phyloP scores from a whole-genome alignment of 2,888 invertebrate species.

The Branchellion lobata region DNA sequence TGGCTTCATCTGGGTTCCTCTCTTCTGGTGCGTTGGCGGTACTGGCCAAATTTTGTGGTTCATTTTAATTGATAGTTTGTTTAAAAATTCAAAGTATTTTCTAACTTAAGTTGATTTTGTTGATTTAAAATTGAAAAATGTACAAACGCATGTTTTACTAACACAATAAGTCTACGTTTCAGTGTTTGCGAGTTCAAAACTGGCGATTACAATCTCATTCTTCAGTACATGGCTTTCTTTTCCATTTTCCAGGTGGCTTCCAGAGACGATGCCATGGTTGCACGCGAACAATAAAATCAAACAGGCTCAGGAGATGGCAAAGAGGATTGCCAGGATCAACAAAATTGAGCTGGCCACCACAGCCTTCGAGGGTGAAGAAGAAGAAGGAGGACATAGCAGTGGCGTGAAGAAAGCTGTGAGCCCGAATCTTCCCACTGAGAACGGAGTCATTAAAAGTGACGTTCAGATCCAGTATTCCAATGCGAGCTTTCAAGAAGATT shows the following conservation, averaged over 20 bases:
- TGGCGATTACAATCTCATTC: neutral
- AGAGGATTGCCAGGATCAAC: conserved; percentile 52
- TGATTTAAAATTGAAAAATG: neutral
- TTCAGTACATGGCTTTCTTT: neutral
- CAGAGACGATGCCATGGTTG: conserved; percentile 50
- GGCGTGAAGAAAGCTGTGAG: neutral
- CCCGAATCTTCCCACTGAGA: no score
- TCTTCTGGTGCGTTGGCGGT: conserved; percentile 45
- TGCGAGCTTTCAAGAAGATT: no score
- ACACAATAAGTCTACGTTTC: no score
- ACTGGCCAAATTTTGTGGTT: neutral
- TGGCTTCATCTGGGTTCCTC: conserved; percentile 46
- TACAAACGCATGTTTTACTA: no score
- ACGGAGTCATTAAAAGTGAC: no score
- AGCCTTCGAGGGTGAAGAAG: neutral
- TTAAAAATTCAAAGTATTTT: neutral
- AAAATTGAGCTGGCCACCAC: conserved; percentile 1
- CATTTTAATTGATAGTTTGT: neutral
- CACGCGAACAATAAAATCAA: conserved; percentile 47
- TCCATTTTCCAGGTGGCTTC: conserved; percentile 42
- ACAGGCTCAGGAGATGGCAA: conserved; percentile 48
- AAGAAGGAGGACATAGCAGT: neutral
- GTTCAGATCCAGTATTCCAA: no score
- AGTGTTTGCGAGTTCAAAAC: neutral
- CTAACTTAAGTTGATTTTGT: neutral